phyloP scores from a whole-genome alignment of 2,113 vertebrate species.

The Corapipo altera region DNA sequence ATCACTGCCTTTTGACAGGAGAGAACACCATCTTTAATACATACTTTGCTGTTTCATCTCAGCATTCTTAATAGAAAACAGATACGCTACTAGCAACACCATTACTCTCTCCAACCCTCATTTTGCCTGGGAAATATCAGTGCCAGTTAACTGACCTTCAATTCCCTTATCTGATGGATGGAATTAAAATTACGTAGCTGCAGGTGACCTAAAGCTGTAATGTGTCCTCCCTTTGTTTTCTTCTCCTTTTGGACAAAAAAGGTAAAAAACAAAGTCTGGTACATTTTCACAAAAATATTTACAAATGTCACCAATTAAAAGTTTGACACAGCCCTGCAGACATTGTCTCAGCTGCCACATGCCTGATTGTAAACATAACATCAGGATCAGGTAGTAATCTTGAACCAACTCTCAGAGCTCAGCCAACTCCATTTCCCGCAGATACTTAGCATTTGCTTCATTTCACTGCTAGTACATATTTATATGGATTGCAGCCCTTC shows the following conservation, averaged over 20 bases:
- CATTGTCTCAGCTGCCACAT: neutral
- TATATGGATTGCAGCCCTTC: neutral
- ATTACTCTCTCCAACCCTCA: neutral
- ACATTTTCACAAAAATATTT: neutral
- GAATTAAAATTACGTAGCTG: neutral
- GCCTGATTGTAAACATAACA: neutral
- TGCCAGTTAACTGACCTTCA: neutral
- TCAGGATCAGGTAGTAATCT: neutral
- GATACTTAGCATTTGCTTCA: neutral
- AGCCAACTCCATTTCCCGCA: neutral
- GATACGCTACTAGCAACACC: neutral
- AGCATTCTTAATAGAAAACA: constrained; percentile 48
- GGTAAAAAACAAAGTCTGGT: neutral
- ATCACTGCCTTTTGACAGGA: constrained; percentile 20
- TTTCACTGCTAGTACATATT: neutral
- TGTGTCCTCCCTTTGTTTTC: neutral
- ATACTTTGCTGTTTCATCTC: constrained; percentile 38
- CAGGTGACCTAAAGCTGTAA: neutral
- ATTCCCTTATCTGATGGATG: neutral
- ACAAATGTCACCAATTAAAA: neutral
- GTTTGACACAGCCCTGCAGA: neutral
- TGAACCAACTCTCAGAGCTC: neutral
- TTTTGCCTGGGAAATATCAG: constrained; percentile 10
- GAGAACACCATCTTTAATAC: neutral
- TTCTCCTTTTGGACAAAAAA: neutral